A percentile compares a stretch with the other conserved stretches of the same genome.
These are phyloP conservation scores for Gymnopithys bicolor DNA, from an alignment of 2,797 vertebrate species.

Conservation along the genomic window DNA sequence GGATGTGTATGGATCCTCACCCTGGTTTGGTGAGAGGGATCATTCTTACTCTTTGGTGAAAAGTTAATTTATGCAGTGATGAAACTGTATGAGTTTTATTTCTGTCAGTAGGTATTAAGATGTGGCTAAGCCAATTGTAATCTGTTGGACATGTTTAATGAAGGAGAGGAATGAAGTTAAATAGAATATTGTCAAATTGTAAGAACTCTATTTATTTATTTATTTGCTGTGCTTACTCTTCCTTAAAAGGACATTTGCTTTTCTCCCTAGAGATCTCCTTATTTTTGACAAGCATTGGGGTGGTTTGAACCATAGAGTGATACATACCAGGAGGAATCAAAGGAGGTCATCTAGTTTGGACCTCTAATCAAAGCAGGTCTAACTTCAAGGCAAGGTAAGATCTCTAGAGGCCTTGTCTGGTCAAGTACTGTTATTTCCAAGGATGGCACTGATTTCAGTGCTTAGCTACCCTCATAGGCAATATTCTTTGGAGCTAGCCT, in stretches of 20 bases:
- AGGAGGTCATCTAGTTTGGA: not conserved
- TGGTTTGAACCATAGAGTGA: not conserved
- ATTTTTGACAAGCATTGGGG: not conserved
- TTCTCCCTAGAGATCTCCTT: not conserved
- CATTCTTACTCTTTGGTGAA: not conserved
- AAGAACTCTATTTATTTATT: not conserved
- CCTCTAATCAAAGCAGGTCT: not conserved
- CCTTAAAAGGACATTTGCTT: not conserved
- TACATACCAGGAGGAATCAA: not conserved
- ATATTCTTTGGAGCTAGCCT: not conserved
- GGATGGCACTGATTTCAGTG: fast-evolving
- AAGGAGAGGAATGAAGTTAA: not conserved
- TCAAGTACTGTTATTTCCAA: not conserved
- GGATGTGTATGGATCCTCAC: not conserved
- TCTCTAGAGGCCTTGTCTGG: not conserved
- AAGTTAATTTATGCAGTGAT: not conserved
- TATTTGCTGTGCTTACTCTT: not conserved
- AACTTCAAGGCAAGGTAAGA: not conserved
- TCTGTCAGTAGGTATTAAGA: not conserved
- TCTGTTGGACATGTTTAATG: not conserved
- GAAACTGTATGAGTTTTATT: not conserved
- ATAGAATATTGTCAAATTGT: not conserved
- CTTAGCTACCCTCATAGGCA: not conserved
- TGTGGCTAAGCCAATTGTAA: not conserved
- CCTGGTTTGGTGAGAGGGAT: not conserved